Percentiles rank a stretch among this genome's conserved stretches.
These are phyloP conservation scores for Batillaria attramentaria DNA, from an alignment of 1,140 invertebrate species.

Conservation along the genomic window DNA sequence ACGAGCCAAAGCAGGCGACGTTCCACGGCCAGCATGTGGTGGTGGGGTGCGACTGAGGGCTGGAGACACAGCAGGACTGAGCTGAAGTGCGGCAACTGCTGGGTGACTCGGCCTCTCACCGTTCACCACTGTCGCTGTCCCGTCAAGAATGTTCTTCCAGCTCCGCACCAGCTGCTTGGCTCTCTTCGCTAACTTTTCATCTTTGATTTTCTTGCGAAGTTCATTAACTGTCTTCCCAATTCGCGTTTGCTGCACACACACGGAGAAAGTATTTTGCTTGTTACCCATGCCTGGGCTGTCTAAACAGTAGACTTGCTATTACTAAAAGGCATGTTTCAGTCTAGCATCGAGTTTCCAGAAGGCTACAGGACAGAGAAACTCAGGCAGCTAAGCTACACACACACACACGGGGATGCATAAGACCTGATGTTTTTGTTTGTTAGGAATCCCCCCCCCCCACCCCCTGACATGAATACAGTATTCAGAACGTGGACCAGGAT, in stretches of 20 bases:
- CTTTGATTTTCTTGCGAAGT: constrained; percentile 85
- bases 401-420: too few relatives aligned
- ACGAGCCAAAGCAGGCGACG: neutral
- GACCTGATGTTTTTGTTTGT: too few relatives aligned
- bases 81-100: constrained; percentile 38
- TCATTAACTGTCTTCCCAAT: constrained; percentile 96
- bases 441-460: too few relatives aligned
- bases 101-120: constrained; percentile 33
- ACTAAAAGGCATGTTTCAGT: too few relatives aligned
- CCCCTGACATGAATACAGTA: too few relatives aligned
- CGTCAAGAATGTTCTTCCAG: constrained; percentile 86
- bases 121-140: constrained; percentile 47
- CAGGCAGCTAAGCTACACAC: too few relatives aligned
- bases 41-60: neutral
- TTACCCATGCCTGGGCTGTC: too few relatives aligned
- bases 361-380: too few relatives aligned
- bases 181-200: constrained; percentile 84
- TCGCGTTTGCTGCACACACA: constrained; percentile 80
- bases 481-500: too few relatives aligned
- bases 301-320: too few relatives aligned
- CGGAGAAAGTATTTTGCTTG: too few relatives aligned
- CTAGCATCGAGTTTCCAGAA: too few relatives aligned
- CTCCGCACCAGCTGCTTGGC: constrained; percentile 91
- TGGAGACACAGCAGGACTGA: constrained; percentile 31
- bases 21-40: neutral